These are phyloP conservation scores for Calephelis nemesis DNA, from an alignment of 1,140 invertebrate species.

Conservation along the genomic window DNA sequence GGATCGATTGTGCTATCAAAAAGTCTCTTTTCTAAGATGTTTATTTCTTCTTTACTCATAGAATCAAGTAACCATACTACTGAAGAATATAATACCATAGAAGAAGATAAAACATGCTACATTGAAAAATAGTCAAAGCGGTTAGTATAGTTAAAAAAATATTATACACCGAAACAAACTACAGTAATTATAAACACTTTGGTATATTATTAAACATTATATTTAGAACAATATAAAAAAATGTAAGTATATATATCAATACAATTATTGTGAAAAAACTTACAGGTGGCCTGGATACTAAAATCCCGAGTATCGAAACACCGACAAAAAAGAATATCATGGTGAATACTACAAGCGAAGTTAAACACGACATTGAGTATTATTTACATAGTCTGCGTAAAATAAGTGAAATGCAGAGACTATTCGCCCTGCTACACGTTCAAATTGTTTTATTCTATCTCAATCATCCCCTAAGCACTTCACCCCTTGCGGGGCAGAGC, in stretches of 20 bases:
- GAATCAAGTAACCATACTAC: not conserved
- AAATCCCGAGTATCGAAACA: conserved; percentile 46
- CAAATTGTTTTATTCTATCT: conserved; percentile 19
- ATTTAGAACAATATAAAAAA: not conserved
- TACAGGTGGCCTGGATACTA: conserved; percentile 44
- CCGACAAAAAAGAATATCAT: conserved; percentile 55
- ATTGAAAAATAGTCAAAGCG: not conserved
- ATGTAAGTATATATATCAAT: not conserved
- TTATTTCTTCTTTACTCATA: not conserved
- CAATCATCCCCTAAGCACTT: conserved; percentile 34
- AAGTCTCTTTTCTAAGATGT: not conserved
- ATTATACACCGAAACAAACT: not conserved
- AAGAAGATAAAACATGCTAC: not conserved
- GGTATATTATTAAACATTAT: not conserved
- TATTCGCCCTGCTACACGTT: conserved; percentile 34
- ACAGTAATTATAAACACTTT: not conserved
- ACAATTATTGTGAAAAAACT: conserved; percentile 35
- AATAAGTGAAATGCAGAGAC: conserved; percentile 36
- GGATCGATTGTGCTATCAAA: conserved; percentile 51
- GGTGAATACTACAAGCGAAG: conserved; percentile 39
- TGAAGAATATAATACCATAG: not conserved
- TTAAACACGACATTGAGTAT: conserved; percentile 46
- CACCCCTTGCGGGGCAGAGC: conserved; percentile 38
- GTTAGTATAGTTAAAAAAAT: not conserved
- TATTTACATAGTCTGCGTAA: conserved; percentile 36